Conservation (phyloP, 2,888 invertebrate genomes). For the Plagiodera versicolora region DNA sequence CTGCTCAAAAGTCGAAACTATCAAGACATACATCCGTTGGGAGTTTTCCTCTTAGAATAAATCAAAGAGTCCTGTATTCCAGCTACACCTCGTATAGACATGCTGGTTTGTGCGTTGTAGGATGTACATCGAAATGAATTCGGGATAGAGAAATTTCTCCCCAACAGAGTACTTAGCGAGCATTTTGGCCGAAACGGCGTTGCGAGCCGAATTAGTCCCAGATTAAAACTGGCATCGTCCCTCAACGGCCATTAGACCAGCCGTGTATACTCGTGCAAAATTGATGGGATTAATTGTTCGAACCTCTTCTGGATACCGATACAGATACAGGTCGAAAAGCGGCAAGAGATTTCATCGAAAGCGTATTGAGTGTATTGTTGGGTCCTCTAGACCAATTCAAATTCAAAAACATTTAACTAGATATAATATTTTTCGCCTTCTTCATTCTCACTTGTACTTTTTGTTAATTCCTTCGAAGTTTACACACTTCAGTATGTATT, state of each 20-base stretch:
- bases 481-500: too few relatives aligned
- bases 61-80: not conserved
- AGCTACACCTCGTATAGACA: not conserved
- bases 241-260: conserved; percentile 51
- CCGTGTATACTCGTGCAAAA: conserved; percentile 45
- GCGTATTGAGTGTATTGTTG: too few relatives aligned
- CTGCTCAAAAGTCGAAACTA: too few relatives aligned
- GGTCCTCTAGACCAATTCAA: too few relatives aligned
- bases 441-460: too few relatives aligned
- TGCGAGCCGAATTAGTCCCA: conserved; percentile 53
- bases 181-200: conserved; percentile 48
- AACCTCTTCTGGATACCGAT: not conserved
- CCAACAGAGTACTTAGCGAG: conserved; percentile 17
- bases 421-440: too few relatives aligned
- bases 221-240: conserved; percentile 55
- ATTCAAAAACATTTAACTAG: too few relatives aligned
- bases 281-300: conserved; percentile 43
- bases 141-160: conserved; percentile 6
- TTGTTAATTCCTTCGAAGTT: too few relatives aligned
- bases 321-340: not conserved
- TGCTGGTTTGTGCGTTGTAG: not conserved
- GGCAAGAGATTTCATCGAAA: too few relatives aligned
- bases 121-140: not conserved
- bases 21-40: too few relatives aligned
- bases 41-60: too few relatives aligned